These are phyloP conservation scores for Tigriopus californicus DNA, from an alignment of 2,888 invertebrate species.

Conservation along the genomic window DNA sequence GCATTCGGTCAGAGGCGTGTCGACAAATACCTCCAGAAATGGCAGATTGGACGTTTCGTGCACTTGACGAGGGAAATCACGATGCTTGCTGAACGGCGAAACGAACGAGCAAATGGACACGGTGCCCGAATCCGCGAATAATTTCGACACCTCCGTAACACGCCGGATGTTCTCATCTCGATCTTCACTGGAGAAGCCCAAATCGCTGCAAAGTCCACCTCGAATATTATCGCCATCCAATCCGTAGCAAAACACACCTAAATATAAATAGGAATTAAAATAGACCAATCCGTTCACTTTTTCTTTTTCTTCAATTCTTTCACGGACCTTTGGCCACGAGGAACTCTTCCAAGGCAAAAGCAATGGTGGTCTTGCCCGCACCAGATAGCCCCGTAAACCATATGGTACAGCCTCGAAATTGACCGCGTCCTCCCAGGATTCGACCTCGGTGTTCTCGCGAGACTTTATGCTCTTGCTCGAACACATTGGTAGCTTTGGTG, in stretches of 20 bases:
- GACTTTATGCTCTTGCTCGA: constrained; percentile 87
- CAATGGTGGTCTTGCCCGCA: constrained; percentile 38
- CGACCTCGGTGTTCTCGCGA: constrained; percentile 77
- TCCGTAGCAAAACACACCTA: constrained; percentile 35
- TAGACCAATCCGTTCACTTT: too few species aligned
- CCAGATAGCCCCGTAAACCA: constrained; percentile 71
- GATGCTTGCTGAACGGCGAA: constrained; percentile 82
- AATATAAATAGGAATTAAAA: neutral
- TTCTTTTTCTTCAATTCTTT: too few species aligned
- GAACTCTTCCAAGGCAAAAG: constrained; percentile 37
- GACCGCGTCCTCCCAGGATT: constrained; percentile 49
- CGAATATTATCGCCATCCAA: constrained; percentile 38
- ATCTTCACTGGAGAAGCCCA: constrained; percentile 80
- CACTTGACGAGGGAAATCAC: constrained; percentile 69
- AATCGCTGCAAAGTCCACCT: constrained; percentile 71
- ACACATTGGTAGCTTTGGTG: constrained; percentile 80
- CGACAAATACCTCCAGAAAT: constrained; percentile 87
- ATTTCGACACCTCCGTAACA: constrained; percentile 86
- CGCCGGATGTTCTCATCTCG: constrained; percentile 90
- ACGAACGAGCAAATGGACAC: constrained; percentile 91
- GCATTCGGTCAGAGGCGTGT: constrained; percentile 81
- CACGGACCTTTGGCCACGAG: constrained; percentile 26
- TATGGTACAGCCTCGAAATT: constrained; percentile 62
- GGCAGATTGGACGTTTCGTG: constrained; percentile 67
- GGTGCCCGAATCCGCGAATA: constrained; percentile 92